A percentile compares a stretch with the other conserved stretches of the same genome.
Evolutionary conservation across 2,888 invertebrate genomes (phyloP).

Genomic region (Omphaloscelis lunosa): DNA sequence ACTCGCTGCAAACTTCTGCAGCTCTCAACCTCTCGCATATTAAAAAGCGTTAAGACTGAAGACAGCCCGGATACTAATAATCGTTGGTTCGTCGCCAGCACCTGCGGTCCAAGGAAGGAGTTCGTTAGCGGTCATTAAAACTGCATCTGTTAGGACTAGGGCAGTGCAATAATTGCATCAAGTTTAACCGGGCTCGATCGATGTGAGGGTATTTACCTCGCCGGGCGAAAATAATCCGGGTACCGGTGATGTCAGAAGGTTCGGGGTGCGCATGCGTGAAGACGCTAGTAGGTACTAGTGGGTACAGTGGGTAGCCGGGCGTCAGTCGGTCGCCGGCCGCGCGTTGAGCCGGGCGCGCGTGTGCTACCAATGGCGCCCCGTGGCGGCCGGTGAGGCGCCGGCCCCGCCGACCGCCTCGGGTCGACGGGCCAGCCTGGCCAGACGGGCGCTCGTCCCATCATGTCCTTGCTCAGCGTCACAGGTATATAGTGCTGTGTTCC

Average conservation of each 20-base stretch:
- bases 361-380: constrained; percentile 88
- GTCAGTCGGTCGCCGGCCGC: constrained; percentile 87
- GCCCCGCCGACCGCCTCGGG: constrained; percentile 90
- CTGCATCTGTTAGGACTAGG: constrained; percentile 85
- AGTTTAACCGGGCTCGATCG: constrained; percentile 90
- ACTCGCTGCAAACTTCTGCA: constrained; percentile 48
- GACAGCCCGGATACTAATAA: constrained; percentile 30
- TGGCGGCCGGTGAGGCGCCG: constrained; percentile 90
- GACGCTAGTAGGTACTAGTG: constrained; percentile 70
- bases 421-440: constrained; percentile 88
- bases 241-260: constrained; percentile 88
- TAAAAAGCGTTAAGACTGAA: constrained; percentile 43
- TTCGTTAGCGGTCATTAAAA: constrained; percentile 75
- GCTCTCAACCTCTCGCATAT: constrained; percentile 31
- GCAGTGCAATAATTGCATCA: constrained; percentile 90
- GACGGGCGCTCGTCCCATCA: constrained; percentile 85
- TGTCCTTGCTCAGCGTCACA: constrained; percentile 91
- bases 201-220: constrained; percentile 91
- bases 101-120: constrained; percentile 32
- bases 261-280: constrained; percentile 72
- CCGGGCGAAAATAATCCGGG: constrained; percentile 90
- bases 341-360: constrained; percentile 87
- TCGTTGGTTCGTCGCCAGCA: constrained; percentile 28
- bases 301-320: constrained; percentile 66
- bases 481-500: constrained; percentile 81